Conservation (phyloP, 1,140 invertebrate species). For the Philotrypesis tridentata region DNA sequence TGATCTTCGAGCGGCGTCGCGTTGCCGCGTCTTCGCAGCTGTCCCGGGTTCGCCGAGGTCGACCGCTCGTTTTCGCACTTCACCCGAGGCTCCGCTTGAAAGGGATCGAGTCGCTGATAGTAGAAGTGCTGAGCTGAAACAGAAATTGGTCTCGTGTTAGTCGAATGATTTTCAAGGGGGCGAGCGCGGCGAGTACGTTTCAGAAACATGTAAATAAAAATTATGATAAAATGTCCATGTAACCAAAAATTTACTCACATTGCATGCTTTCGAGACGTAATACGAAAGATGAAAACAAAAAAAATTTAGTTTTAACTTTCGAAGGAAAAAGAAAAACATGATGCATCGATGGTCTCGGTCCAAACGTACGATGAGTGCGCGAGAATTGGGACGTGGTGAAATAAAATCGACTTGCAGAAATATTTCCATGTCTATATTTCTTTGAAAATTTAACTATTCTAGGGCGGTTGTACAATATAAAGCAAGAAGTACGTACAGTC, state of each 20-base stretch:
- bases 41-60: neutral
- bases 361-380: too few species aligned
- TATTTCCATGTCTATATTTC: neutral
- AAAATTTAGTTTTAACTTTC: too few species aligned
- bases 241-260: too few species aligned
- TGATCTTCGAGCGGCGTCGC: constrained; percentile 42
- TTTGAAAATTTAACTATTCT: neutral
- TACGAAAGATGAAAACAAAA: too few species aligned
- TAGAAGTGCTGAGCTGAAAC: too few species aligned
- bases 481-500: neutral
- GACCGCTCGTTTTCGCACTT: neutral
- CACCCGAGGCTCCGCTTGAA: neutral
- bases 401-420: neutral
- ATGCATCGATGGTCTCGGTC: too few species aligned
- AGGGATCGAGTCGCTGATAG: neutral
- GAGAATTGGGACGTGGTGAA: neutral
- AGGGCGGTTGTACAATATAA: neutral
- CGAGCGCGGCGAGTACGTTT: too few species aligned
- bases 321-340: too few species aligned
- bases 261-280: too few species aligned
- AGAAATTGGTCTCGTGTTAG: neutral
- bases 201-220: too few species aligned
- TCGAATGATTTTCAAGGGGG: too few species aligned
- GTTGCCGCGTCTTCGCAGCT: neutral
- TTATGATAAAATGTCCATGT: too few species aligned